Evolutionary conservation across 2,797 vertebrate species (phyloP).

Genomic region (Labeo calbasu): DNA sequence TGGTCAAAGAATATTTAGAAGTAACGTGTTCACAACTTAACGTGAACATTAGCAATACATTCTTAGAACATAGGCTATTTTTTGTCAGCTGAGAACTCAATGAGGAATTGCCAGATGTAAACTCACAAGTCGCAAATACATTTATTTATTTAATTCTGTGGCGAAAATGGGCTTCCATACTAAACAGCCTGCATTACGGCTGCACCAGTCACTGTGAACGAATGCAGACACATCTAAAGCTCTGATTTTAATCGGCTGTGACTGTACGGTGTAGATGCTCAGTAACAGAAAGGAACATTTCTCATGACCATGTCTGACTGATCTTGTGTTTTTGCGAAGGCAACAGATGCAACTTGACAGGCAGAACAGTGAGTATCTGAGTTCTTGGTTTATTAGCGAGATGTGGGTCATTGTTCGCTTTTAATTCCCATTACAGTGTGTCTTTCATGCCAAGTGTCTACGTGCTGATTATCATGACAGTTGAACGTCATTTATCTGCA

Average conservation of each 20-base stretch:
- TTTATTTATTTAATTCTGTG: background rate
- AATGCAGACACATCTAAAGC: background rate
- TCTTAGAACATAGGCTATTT: background rate
- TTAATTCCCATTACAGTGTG: conserved; percentile 25
- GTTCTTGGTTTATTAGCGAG: conserved; percentile 12
- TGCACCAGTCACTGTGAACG: background rate
- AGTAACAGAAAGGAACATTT: conserved; percentile 6
- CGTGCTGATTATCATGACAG: conserved; percentile 36
- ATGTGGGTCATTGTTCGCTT: conserved; percentile 45
- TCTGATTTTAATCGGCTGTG: background rate
- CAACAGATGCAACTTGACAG: conserved; percentile 40
- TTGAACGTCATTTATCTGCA: background rate
- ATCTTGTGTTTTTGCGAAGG: conserved; percentile 10
- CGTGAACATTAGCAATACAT: background rate
- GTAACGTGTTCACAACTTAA: background rate
- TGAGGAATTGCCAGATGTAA: too few relatives aligned
- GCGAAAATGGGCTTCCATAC: background rate
- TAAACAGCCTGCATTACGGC: background rate
- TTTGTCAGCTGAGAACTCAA: background rate
- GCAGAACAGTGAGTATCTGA: conserved; percentile 28
- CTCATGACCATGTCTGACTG: conserved; percentile 26
- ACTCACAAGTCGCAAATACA: background rate
- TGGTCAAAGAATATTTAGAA: background rate
- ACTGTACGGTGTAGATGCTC: background rate
- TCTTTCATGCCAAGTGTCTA: conserved; percentile 28